Evolutionary conservation across 2,888 invertebrate species (phyloP).

Genomic region (Crocallis elinguaria): DNA sequence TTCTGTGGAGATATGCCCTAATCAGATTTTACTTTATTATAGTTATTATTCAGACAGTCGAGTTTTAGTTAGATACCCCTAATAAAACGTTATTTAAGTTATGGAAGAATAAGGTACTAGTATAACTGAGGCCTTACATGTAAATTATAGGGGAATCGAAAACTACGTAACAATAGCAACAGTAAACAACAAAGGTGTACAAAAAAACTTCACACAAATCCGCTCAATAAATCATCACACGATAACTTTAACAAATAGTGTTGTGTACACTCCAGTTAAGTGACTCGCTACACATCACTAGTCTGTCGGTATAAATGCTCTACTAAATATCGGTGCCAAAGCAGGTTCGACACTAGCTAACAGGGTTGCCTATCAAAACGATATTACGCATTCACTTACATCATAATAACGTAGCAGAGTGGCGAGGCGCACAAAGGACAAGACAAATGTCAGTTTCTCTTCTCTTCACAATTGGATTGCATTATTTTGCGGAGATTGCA

Average conservation of each 20-base stretch:
- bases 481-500: conserved; percentile 76
- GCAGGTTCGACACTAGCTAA: conserved; percentile 1
- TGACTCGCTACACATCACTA: conserved; percentile 1
- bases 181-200: neutral
- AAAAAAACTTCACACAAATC: neutral
- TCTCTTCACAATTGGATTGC: conserved; percentile 72
- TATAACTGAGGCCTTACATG: neutral
- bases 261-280: neutral
- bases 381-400: conserved; percentile 30
- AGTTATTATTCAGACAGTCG: too few relatives aligned
- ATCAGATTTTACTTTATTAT: too few relatives aligned
- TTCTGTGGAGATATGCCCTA: too few relatives aligned
- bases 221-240: neutral
- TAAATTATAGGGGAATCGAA: neutral
- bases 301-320: conserved; percentile 1
- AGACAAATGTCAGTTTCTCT: conserved; percentile 68
- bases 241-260: neutral
- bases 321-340: conserved; percentile 6
- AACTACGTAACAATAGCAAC: conserved; percentile 1
- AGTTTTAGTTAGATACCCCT: too few relatives aligned
- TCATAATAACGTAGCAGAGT: conserved; percentile 44
- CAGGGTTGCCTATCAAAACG: conserved; percentile 19
- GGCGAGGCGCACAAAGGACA: conserved; percentile 61
- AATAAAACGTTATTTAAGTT: too few relatives aligned
- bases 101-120: neutral